These are phyloP conservation scores for Nesoenas mayeri DNA, from an alignment of 2,113 vertebrate species.

Conservation along the genomic window DNA sequence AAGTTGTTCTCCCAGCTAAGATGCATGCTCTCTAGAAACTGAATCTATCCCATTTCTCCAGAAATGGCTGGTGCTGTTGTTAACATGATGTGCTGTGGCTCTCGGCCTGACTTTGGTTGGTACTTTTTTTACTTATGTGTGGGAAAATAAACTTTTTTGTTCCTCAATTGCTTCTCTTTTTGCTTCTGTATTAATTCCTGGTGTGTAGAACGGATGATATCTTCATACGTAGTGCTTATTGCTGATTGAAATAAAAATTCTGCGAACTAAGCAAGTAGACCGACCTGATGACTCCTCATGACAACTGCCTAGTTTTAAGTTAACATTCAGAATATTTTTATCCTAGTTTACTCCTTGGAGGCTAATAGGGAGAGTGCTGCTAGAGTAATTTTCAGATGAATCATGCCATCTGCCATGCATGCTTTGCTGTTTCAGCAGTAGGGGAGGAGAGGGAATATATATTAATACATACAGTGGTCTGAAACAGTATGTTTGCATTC, in stretches of 20 bases:
- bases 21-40: not conserved
- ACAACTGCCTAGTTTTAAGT: conserved; percentile 45
- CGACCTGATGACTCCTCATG: conserved; percentile 14
- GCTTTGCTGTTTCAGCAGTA: conserved; percentile 55
- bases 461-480: not conserved
- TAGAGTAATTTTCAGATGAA: conserved; percentile 66
- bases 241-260: conserved; percentile 30
- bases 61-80: fast-evolving
- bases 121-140: not conserved
- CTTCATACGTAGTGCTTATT: not conserved
- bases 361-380: conserved; percentile 49
- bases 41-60: not conserved
- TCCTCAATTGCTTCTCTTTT: not conserved
- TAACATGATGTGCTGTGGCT: fast-evolving
- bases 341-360: conserved; percentile 60
- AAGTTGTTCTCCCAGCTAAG: not conserved
- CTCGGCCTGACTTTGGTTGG: not conserved
- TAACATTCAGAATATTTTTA: conserved; percentile 58
- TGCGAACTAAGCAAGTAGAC: conserved; percentile 34
- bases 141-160: not conserved
- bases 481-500: not conserved
- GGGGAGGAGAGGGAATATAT: not conserved
- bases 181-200: not conserved
- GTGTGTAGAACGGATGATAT: not conserved
- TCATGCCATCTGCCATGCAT: conserved; percentile 56